Conservation (phyloP, 2,113 vertebrate genomes). For the Neomonachus schauinslandi region DNA sequence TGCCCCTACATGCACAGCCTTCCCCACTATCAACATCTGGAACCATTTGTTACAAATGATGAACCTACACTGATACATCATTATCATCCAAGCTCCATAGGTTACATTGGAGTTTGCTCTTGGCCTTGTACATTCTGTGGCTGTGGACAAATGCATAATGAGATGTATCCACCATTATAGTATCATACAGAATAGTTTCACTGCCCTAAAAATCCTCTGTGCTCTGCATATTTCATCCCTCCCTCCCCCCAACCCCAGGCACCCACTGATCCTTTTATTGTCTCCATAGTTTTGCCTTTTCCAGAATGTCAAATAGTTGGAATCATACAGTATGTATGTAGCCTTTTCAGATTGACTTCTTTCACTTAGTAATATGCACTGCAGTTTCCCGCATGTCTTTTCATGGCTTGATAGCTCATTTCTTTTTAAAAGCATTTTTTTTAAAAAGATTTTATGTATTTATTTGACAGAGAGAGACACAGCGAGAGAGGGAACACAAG, state of each 20-base stretch:
- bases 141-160: neutral
- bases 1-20: neutral
- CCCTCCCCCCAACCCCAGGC: neutral
- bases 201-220: neutral
- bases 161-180: neutral
- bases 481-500: too few species aligned
- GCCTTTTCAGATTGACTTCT: neutral
- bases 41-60: neutral
- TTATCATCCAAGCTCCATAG: neutral
- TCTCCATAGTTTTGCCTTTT: slow-evolving; percentile 5
- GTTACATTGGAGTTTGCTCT: neutral
- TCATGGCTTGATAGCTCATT: neutral
- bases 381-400: neutral
- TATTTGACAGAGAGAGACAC: too few species aligned
- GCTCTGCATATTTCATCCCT: neutral
- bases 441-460: too few species aligned
- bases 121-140: neutral
- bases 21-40: neutral
- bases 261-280: neutral
- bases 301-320: neutral
- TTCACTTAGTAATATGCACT: neutral
- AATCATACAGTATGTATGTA: neutral
- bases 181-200: neutral
- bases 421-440: neutral
- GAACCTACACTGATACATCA: neutral